These are phyloP conservation scores for Patiria miniata DNA, from an alignment of 35 echinoderm and acorn worm genomes.

Conservation along the genomic window DNA sequence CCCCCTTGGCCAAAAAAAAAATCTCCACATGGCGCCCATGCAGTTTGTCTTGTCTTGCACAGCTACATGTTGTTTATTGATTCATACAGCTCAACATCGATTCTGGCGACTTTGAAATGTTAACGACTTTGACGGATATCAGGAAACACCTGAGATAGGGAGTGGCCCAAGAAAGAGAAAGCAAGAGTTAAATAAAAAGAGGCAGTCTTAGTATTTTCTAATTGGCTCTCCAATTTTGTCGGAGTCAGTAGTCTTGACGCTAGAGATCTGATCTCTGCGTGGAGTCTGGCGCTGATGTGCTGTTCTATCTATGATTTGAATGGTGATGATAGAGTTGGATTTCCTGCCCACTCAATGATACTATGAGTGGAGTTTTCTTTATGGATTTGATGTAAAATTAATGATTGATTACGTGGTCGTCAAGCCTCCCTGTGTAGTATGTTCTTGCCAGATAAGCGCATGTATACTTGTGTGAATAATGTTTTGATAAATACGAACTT, in stretches of 20 bases:
- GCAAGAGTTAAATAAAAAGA: no score
- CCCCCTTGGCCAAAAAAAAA: no score
- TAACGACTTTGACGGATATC: no score
- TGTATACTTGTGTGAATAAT: not conserved
- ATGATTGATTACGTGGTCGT: not conserved
- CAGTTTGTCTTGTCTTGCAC: no score
- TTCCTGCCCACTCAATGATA: not conserved
- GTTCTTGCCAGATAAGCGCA: not conserved
- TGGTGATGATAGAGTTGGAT: not conserved
- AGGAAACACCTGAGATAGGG: no score
- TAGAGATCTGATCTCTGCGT: not conserved
- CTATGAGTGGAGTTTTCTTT: not conserved
- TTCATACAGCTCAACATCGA: no score
- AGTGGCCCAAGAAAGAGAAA: no score
- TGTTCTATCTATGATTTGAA: not conserved
- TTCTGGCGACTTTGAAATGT: no score
- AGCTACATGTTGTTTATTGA: no score
- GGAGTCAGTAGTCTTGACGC: not conserved
- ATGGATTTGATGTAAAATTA: not conserved
- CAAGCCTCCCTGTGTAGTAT: not conserved
- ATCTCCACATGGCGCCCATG: no score
- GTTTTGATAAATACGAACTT: no score
- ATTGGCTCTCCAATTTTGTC: not conserved
- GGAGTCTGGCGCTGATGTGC: not conserved
- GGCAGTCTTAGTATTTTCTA: not conserved